Base-by-base conservation (phyloP, 2,797 vertebrate species). In the Heteromormyrus szaboi region DNA sequence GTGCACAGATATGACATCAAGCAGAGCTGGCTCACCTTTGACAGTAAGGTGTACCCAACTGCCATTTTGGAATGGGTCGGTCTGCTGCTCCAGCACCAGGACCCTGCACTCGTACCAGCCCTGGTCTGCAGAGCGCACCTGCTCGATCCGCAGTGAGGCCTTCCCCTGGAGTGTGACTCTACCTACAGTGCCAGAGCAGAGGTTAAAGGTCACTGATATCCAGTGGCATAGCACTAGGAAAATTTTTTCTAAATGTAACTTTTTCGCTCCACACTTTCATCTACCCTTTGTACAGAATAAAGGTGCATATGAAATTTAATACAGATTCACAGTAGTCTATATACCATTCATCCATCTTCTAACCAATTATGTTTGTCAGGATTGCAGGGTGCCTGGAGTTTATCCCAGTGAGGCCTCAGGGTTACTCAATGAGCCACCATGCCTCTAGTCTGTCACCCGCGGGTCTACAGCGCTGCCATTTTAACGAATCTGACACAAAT, bases 21-120 rank as follows among this genome's bases (percentile, higher is more conserved):
- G 88, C 41, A 19, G 44, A 88, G 1, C 37, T 88, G 41, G 93
- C 97, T 96, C 93, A 99, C 99, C 98, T 0, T 99, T 99, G 94
- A 99, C 97, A 12, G 98, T 99, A 94, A 99, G 98, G 91, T 99
- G 98, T 91, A 99, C 98, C 99, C 99, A 99, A 97, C 98, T 99
- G 96, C 99, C 99, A 0, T 99, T 99, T 95, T 99, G 97, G 95
- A 99, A 99, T 94, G 98, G 98, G 95, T 99, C 97, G 91, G 97
- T 98, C 94, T 99, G 98, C 93, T 99, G 98, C 94, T 99, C 98
- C 97, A 99, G 94, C 98, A 99, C 98, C 95, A 99, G 97, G 91
- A 99, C 98, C 95, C 97, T 97, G 95, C 99, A 99, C 94, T 99
- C 99, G 53, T 99, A 99, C 99, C 99, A 99, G 95, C 99, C 99